Percentiles rank a stretch among this genome's conserved stretches.
Evolutionary conservation across 2,888 invertebrate genomes (phyloP).

Genomic region (Eupithecia tripunctaria): DNA sequence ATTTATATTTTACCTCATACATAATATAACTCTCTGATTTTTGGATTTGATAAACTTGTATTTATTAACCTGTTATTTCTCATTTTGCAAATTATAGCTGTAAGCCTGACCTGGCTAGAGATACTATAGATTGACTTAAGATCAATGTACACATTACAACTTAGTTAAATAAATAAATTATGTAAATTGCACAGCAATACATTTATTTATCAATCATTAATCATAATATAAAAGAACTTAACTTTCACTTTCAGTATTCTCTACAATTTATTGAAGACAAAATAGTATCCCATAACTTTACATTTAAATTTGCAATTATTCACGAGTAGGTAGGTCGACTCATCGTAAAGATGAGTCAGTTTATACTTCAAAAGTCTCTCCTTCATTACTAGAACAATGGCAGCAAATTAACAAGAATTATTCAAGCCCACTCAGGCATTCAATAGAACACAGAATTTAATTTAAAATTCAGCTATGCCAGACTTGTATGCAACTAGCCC

Average conservation of each 20-base stretch:
- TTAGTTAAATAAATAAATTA: too few relatives aligned
- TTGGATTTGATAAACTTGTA: too few relatives aligned
- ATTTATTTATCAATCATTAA: too few relatives aligned
- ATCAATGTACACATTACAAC: too few relatives aligned
- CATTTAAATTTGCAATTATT: neutral
- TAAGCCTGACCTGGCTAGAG: too few relatives aligned
- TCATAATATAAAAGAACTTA: neutral
- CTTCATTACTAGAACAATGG: conserved; percentile 7
- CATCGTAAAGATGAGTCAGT: conserved; percentile 13
- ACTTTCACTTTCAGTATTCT: neutral
- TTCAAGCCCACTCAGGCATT: conserved; percentile 15
- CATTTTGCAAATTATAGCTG: too few relatives aligned
- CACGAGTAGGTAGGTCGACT: neutral
- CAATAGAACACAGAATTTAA: conserved; percentile 26
- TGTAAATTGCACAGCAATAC: too few relatives aligned
- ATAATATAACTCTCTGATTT: too few relatives aligned
- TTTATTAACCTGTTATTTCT: too few relatives aligned
- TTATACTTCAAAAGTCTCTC: neutral
- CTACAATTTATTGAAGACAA: neutral
- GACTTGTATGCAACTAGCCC: conserved; percentile 55
- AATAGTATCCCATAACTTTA: neutral
- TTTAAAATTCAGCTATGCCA: conserved; percentile 52
- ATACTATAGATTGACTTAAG: too few relatives aligned
- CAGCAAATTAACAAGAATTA: conserved; percentile 13
- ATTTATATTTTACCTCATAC: too few relatives aligned